Conservation (phyloP, 2,797 vertebrate genomes). For the Sebastes iracundus region DNA sequence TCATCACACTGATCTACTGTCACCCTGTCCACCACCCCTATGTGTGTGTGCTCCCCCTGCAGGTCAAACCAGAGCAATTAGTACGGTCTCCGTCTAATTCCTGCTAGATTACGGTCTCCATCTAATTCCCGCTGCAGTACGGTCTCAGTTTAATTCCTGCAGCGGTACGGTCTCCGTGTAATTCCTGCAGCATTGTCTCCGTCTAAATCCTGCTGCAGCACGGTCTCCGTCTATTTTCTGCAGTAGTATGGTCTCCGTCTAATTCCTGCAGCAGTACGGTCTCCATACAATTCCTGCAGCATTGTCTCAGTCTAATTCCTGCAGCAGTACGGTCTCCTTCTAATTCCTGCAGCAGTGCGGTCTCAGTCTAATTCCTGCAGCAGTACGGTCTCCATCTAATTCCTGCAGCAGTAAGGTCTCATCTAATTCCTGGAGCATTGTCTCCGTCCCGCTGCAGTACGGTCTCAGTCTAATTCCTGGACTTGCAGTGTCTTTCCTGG, state of each 20-base stretch:
- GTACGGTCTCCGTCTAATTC: too few relatives aligned
- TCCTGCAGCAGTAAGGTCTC: neutral
- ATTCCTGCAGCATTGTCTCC: too few relatives aligned
- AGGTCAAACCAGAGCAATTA: too few relatives aligned
- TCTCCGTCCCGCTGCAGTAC: neutral
- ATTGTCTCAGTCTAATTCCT: neutral
- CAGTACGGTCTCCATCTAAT: neutral
- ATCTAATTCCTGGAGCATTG: neutral
- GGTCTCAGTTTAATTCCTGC: accelerated
- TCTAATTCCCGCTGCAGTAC: too few relatives aligned
- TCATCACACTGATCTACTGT: neutral
- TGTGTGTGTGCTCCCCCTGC: neutral
- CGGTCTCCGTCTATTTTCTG: too few relatives aligned
- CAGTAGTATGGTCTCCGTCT: accelerated
- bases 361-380: too few relatives aligned
- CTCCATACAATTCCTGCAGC: neutral
- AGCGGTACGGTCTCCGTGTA: too few relatives aligned
- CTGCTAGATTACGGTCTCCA: too few relatives aligned
- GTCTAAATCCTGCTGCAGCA: too few relatives aligned
- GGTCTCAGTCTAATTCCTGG: neutral
- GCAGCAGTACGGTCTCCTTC: accelerated
- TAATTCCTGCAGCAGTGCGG: too few relatives aligned
- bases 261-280: too few relatives aligned
- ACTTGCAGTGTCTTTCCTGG: neutral
- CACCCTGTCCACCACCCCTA: neutral